Evolutionary conservation across 1,140 invertebrate genomes (phyloP).

Genomic region (Cherax quadricarinatus): DNA sequence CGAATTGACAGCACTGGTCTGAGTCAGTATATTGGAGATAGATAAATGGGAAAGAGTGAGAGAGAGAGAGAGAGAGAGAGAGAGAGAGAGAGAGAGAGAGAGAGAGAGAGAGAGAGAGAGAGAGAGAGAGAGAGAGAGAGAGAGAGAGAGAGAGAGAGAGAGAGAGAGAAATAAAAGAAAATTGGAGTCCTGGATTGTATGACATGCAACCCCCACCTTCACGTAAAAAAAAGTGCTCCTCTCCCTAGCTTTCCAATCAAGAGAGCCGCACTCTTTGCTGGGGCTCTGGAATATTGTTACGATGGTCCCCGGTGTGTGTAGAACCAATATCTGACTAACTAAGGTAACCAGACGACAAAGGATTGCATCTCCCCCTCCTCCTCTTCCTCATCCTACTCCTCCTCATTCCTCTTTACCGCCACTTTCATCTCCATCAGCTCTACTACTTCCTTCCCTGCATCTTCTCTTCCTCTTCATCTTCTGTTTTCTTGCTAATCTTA

Average conservation of each 20-base stretch:
- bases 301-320: background rate
- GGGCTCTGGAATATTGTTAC: background rate
- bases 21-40: too few relatives aligned
- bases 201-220: background rate
- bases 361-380: background rate
- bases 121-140: background rate
- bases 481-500: too few relatives aligned
- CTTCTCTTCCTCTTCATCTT: background rate
- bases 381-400: background rate
- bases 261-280: background rate
- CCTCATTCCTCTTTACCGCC: background rate
- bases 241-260: constrained; percentile 8
- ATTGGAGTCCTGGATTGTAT: background rate
- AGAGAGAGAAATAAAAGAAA: background rate
- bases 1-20: too few relatives aligned
- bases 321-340: background rate
- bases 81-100: too few relatives aligned
- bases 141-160: background rate
- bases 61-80: too few relatives aligned
- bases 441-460: background rate
- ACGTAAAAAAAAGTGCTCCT: background rate
- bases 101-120: background rate
- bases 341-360: background rate
- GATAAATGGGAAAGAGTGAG: too few relatives aligned
- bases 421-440: background rate